Evolutionary conservation across 2,888 invertebrate species (phyloP).

Genomic region (Athrips mouffetella): DNA sequence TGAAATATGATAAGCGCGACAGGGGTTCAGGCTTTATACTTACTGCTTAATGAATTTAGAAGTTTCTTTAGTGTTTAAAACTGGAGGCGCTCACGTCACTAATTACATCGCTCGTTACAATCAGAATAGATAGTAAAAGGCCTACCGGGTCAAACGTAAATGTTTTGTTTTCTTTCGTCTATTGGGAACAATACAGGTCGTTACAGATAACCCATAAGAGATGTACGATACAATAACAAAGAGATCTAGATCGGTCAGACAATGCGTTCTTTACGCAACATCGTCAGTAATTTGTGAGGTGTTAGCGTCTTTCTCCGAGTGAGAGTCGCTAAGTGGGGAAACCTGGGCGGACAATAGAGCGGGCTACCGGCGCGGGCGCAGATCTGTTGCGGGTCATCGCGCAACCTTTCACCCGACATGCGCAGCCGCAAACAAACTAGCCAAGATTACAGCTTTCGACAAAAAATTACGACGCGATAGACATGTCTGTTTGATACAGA

Average conservation of each 20-base stretch:
- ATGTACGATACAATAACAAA: constrained; percentile 44
- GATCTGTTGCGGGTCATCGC: constrained; percentile 56
- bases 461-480: neutral
- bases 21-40: constrained; percentile 6
- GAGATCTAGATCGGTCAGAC: constrained; percentile 70
- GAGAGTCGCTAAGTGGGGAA: constrained; percentile 73
- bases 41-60: constrained; percentile 11
- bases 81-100: constrained; percentile 1
- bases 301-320: constrained; percentile 61
- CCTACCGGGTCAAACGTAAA: constrained; percentile 22
- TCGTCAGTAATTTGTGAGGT: constrained; percentile 59
- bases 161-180: constrained; percentile 12
- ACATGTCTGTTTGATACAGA: too few relatives aligned
- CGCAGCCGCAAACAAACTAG: neutral
- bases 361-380: constrained; percentile 32
- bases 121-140: constrained; percentile 19
- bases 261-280: constrained; percentile 67
- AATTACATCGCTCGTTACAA: constrained; percentile 13
- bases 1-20: constrained; percentile 11
- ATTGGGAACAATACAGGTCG: constrained; percentile 39
- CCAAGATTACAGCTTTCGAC: constrained; percentile 3
- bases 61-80: neutral
- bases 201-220: constrained; percentile 41
- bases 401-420: constrained; percentile 55
- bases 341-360: constrained; percentile 55